Conservation (phyloP, 2,888 invertebrate species). For the Stenodera caucasica region DNA sequence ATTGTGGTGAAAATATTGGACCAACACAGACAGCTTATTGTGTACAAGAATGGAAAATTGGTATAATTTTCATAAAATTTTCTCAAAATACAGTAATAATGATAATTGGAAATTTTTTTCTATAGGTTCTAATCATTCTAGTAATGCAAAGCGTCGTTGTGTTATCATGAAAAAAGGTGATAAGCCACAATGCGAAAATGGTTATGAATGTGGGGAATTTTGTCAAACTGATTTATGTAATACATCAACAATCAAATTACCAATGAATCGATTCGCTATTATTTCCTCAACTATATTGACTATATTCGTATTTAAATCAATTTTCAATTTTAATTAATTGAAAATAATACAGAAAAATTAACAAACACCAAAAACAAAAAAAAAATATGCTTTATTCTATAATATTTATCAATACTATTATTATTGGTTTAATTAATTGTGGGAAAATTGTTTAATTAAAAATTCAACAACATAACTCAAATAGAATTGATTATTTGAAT, state of each 20-base stretch:
- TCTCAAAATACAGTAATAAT: too few relatives aligned
- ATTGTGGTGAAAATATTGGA: constrained; percentile 5
- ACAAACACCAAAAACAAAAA: too few relatives aligned
- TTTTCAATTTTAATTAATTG: too few relatives aligned
- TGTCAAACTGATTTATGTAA: constrained; percentile 10
- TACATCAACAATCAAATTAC: constrained; percentile 1
- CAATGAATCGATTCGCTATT: neutral
- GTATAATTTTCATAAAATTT: neutral
- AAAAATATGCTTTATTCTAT: too few relatives aligned
- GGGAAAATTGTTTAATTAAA: too few relatives aligned
- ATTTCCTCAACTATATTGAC: neutral
- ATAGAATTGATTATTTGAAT: neutral
- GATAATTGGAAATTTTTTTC: too few relatives aligned
- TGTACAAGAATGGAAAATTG: neutral
- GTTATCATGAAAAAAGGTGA: neutral
- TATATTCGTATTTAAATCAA: too few relatives aligned
- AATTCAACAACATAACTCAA: too few relatives aligned
- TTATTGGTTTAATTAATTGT: too few relatives aligned
- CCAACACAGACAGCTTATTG: constrained; percentile 2
- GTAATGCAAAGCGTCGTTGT: neutral
- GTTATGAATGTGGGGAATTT: neutral
- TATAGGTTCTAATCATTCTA: neutral
- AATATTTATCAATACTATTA: neutral
- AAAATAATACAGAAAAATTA: too few relatives aligned
- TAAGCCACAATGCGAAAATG: neutral